Base-by-base conservation (phyloP, 2,113 vertebrate genomes). In the Rhinoderma darwinii region DNA sequence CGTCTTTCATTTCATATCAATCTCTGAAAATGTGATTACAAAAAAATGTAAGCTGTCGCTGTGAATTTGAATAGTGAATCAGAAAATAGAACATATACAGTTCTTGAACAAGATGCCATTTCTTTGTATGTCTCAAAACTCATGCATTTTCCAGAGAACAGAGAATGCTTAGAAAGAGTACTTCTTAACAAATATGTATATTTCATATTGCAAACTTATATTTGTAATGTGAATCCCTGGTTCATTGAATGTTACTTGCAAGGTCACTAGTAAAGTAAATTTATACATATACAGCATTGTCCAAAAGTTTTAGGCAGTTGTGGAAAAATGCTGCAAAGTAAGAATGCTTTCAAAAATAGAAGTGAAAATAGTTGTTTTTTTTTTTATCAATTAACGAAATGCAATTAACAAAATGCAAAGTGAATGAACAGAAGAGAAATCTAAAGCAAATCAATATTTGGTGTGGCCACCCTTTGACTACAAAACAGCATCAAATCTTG, bases 61-160 rank as follows among this genome's bases (percentile, higher is more conserved):
- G 15, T 37, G 78, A 41, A 81, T 81, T 41, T 81, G 54, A 81
- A 81, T 81, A 61, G 78, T 27, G 78, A 43, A 81, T 41, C 22
- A 61, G 37, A 12, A 43, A 63, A 81, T 81, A 59, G 54, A 63
- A 81, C 39, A 61, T 25, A 81, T 81, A 63, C 54, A 25, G n/a
- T 63, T 81, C 78, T 81, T 79, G 10, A 79, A 75, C 73, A 75
- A 39, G 77, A 79, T 79, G 77, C 77, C 35, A 35, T 37, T 81
- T 81, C 35, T 27, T 81, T 81, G 61, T 63, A 63, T 81, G 14
- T 63, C 43, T 81, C 56, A 59, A 81, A 81, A 35, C 54, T 63
- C 56, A 61, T 81, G 78, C 43, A 81, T 81, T 81, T 81, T 43
- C 54, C 35, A 81, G 43, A 81, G 35, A 81, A 61, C 8, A 51